Conservation (phyloP, 2,888 invertebrate genomes). For the Isoperla grammatica region DNA sequence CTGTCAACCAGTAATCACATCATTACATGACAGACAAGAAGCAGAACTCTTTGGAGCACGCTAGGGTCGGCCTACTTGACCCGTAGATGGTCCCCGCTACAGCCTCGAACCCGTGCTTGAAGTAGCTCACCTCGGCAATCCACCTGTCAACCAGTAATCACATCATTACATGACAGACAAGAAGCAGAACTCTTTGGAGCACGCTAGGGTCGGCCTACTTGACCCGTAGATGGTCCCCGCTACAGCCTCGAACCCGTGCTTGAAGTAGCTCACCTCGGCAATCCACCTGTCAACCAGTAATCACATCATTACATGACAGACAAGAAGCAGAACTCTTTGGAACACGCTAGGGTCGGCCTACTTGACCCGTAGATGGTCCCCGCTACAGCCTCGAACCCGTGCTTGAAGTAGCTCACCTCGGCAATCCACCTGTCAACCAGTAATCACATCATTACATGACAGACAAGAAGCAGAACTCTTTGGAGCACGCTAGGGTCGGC, state of each 20-base stretch:
- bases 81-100: constrained; percentile 49
- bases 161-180: too few relatives aligned
- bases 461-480: too few relatives aligned
- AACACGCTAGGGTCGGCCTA: constrained; percentile 45
- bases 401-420: constrained; percentile 49
- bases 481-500: constrained; percentile 44
- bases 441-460: too few relatives aligned
- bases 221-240: constrained; percentile 49
- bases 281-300: too few relatives aligned
- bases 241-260: constrained; percentile 51
- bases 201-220: constrained; percentile 45
- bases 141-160: too few relatives aligned
- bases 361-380: constrained; percentile 49
- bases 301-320: too few relatives aligned
- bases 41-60: constrained; percentile 46
- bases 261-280: constrained; percentile 46
- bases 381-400: constrained; percentile 50
- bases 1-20: too few relatives aligned
- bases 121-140: constrained; percentile 39
- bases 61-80: constrained; percentile 44
- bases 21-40: too few relatives aligned
- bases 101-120: constrained; percentile 55
- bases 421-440: constrained; percentile 11
- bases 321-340: too few relatives aligned
- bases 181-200: too few relatives aligned